Percentiles rank a stretch among this genome's conserved stretches.
Evolutionary conservation across 2,113 vertebrate species (phyloP).

Genomic region (Chloropsis hardwickii): DNA sequence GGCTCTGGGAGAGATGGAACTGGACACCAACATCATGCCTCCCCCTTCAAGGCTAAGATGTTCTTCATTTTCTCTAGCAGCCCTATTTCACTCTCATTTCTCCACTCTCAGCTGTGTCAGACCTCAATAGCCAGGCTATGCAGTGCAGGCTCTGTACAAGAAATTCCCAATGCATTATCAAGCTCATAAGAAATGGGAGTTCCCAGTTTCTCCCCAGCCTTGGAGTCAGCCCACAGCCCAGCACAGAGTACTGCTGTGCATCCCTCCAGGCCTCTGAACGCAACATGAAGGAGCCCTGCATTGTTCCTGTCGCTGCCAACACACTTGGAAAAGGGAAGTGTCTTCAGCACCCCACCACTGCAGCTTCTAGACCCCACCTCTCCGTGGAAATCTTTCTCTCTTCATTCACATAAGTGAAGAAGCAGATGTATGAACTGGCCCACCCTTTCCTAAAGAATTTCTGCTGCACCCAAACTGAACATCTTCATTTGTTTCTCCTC

Average conservation of each 20-base stretch:
- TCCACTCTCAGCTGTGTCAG: neutral
- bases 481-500: neutral
- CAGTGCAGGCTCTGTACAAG: neutral
- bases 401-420: neutral
- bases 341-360: neutral
- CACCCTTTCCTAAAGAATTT: neutral
- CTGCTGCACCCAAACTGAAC: neutral
- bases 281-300: neutral
- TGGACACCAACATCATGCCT: neutral
- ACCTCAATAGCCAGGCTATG: neutral
- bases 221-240: neutral
- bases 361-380: neutral
- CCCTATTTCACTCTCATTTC: neutral
- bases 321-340: fast-evolving
- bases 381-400: neutral
- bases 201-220: neutral
- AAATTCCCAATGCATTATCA: neutral
- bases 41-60: neutral
- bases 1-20: neutral
- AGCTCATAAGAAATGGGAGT: neutral
- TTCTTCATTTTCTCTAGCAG: neutral
- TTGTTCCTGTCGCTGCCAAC: neutral
- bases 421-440: neutral
- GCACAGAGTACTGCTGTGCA: neutral
- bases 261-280: neutral